phyloP scores from a whole-genome alignment of 2,113 vertebrate genomes.

The Varanus komodoensis region DNA sequence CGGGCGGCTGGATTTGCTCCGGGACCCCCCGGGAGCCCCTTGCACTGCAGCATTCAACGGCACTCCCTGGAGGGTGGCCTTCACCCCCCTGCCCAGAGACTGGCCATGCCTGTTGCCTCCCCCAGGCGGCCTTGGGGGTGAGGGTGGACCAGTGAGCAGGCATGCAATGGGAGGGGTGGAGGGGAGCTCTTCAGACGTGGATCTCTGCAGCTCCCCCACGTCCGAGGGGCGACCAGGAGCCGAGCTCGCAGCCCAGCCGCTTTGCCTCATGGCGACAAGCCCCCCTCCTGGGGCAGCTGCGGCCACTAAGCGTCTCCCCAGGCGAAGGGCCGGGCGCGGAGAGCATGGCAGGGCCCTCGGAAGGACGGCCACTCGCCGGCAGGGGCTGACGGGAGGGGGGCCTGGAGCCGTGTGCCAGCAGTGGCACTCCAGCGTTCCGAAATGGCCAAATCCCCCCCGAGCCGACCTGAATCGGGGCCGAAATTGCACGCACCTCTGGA shows the following conservation, averaged over 20 bases:
- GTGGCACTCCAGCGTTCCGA: neutral
- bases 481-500: neutral
- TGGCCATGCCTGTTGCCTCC: no score
- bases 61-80: neutral
- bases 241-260: neutral
- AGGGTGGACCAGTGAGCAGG: no score
- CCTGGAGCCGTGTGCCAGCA: neutral
- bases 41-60: neutral
- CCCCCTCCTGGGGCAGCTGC: neutral
- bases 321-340: neutral
- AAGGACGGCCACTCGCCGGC: fast-evolving
- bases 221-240: neutral
- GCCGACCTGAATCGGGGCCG: neutral
- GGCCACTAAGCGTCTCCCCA: constrained; percentile 55
- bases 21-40: no score
- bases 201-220: neutral
- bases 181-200: neutral
- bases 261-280: neutral
- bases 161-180: no score
- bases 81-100: no score
- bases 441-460: neutral
- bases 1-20: no score
- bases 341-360: neutral
- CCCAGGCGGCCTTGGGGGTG: no score
- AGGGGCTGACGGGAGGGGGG: constrained; percentile 15